phyloP scores from a whole-genome alignment of 2,888 invertebrate genomes.

The Nysson spinosus region DNA sequence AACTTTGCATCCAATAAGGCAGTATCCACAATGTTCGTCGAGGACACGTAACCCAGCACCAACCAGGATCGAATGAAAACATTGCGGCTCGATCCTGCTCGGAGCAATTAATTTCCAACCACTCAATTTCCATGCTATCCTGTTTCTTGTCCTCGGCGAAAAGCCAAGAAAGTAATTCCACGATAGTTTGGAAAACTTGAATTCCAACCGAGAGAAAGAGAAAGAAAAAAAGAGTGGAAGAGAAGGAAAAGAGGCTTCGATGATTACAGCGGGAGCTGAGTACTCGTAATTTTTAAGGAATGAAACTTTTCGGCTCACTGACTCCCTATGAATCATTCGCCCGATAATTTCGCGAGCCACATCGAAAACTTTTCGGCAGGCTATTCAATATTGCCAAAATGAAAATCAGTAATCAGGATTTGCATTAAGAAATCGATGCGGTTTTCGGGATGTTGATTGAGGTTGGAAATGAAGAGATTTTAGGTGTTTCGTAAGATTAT shows the following conservation, averaged over 20 bases:
- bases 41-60: neutral
- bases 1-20: neutral
- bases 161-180: neutral
- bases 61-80: neutral
- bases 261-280: neutral
- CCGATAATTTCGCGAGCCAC: no score
- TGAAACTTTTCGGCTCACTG: neutral
- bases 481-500: no score
- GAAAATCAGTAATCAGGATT: no score
- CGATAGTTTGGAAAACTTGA: constrained; percentile 1
- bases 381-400: no score
- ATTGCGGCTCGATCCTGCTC: neutral
- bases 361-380: no score
- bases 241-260: no score
- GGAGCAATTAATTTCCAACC: neutral
- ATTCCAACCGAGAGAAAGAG: neutral
- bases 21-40: neutral
- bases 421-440: no score
- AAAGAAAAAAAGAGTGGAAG: no score
- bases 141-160: neutral
- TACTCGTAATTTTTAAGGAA: neutral
- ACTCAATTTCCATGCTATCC: neutral
- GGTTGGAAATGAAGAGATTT: no score
- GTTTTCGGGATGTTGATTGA: no score
- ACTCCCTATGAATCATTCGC: neutral